These are phyloP conservation scores for Beris morrisii DNA, from an alignment of 2,888 invertebrate genomes.

Conservation along the genomic window DNA sequence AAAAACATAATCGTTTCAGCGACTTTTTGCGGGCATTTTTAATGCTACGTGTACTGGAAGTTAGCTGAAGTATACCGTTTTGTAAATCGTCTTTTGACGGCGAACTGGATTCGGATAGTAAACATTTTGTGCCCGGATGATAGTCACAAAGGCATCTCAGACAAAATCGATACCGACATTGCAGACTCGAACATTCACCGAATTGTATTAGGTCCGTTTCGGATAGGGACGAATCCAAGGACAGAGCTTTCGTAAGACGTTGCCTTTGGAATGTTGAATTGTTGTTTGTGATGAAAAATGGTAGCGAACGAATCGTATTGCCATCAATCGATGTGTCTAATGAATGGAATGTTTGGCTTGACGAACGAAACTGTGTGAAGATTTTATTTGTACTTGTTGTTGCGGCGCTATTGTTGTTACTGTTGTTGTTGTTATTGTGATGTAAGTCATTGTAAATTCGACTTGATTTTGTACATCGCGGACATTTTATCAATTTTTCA, in stretches of 20 bases:
- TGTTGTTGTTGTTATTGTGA: slow-evolving; percentile 19
- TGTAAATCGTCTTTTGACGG: slow-evolving; percentile 45
- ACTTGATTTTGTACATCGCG: slow-evolving; percentile 39
- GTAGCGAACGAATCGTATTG: no score
- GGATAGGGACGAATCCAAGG: slow-evolving; percentile 24
- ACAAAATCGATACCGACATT: slow-evolving; percentile 47
- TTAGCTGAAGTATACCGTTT: slow-evolving; percentile 19
- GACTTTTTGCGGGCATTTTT: slow-evolving; percentile 31
- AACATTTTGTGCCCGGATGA: slow-evolving; percentile 47
- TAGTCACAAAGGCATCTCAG: slow-evolving; percentile 45
- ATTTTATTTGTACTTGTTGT: slow-evolving; percentile 16
- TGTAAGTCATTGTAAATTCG: slow-evolving; percentile 30
- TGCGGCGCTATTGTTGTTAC: not conserved
- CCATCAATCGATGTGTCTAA: slow-evolving; percentile 16
- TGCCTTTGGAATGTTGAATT: not conserved
- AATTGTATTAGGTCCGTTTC: slow-evolving; percentile 8
- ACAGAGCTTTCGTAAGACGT: slow-evolving; percentile 32
- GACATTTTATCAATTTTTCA: slow-evolving; percentile 37
- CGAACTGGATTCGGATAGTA: slow-evolving; percentile 46
- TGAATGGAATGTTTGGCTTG: slow-evolving; percentile 29
- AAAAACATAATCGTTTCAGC: slow-evolving; percentile 36
- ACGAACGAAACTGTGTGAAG: not conserved
- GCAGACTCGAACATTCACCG: slow-evolving; percentile 34
- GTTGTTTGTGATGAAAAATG: no score
- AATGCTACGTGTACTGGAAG: not conserved